Percentiles rank a stretch among this genome's conserved stretches.
These are phyloP conservation scores for Dipodomys merriami DNA, from an alignment of 2,113 vertebrate species.

Conservation along the genomic window DNA sequence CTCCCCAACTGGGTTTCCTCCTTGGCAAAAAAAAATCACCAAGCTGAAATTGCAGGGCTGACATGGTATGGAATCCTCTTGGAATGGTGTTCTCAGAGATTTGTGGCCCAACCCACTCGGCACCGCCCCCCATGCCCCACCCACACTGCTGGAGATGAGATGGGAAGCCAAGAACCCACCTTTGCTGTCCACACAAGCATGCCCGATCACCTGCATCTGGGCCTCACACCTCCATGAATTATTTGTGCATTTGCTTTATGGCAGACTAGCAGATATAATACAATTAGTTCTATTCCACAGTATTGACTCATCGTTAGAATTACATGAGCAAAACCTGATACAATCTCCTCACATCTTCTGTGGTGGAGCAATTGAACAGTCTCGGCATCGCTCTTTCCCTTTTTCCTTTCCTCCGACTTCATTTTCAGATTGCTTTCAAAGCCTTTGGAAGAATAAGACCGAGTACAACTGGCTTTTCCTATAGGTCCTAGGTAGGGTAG, in stretches of 20 bases:
- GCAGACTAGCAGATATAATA: conserved; percentile 62
- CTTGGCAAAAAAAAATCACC: background rate
- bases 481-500: conserved; percentile 16
- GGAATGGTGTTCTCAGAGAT: background rate
- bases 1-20: background rate
- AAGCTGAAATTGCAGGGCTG: background rate
- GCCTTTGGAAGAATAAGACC: conserved; percentile 7
- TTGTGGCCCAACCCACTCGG: background rate
- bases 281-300: conserved; percentile 67
- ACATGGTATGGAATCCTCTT: background rate
- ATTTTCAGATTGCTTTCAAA: conserved; percentile 42
- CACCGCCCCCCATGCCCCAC: background rate
- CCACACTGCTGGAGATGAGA: fast-evolving
- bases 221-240: conserved; percentile 35
- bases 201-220: background rate
- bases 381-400: background rate
- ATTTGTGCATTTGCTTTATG: conserved; percentile 65
- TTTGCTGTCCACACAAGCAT: fast-evolving
- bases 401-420: background rate
- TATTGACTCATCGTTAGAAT: conserved; percentile 76
- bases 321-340: conserved; percentile 65
- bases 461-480: conserved; percentile 17
- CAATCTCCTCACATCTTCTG: conserved; percentile 31
- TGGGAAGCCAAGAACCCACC: background rate
- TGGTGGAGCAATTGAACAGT: conserved; percentile 32